Evolutionary conservation across 1,140 invertebrate species (phyloP).

Genomic region (Diabrotica virgifera): DNA sequence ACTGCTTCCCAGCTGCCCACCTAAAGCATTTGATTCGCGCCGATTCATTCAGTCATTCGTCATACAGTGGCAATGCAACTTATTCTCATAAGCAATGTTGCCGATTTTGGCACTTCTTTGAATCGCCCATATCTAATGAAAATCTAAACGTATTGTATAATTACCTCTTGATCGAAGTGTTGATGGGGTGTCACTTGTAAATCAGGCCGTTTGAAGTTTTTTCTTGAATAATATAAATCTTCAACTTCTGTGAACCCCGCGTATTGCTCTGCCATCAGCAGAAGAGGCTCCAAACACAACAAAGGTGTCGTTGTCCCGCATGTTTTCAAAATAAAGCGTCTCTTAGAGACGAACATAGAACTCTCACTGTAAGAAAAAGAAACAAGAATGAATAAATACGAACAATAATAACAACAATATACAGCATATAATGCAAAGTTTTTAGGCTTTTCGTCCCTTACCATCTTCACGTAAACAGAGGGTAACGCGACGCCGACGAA

Average conservation of each 20-base stretch:
- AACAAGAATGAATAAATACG: not conserved
- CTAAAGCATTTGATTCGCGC: too few relatives aligned
- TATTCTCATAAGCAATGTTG: too few relatives aligned
- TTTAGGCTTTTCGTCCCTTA: too few relatives aligned
- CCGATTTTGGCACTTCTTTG: too few relatives aligned
- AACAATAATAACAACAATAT: too few relatives aligned
- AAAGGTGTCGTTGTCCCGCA: conserved; percentile 98
- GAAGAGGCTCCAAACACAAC: conserved; percentile 80
- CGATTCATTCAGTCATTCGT: too few relatives aligned
- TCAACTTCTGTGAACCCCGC: conserved; percentile 79
- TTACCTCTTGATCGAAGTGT: conserved; percentile 76
- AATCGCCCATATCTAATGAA: too few relatives aligned
- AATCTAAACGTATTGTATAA: conserved; percentile 42
- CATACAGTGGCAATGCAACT: too few relatives aligned
- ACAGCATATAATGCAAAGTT: too few relatives aligned
- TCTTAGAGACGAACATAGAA: conserved; percentile 95
- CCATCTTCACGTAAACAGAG: too few relatives aligned
- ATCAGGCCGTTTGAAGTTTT: conserved; percentile 93
- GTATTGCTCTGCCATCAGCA: conserved; percentile 80
- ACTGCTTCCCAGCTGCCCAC: too few relatives aligned
- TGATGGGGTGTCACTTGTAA: conserved; percentile 79
- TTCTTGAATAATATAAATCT: conserved; percentile 94
- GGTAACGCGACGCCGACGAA: too few relatives aligned
- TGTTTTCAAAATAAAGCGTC: conserved; percentile 95
- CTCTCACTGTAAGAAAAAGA: conserved; percentile 75